phyloP scores from a whole-genome alignment of 1,140 invertebrate species.

The Kradibia gibbosae region DNA sequence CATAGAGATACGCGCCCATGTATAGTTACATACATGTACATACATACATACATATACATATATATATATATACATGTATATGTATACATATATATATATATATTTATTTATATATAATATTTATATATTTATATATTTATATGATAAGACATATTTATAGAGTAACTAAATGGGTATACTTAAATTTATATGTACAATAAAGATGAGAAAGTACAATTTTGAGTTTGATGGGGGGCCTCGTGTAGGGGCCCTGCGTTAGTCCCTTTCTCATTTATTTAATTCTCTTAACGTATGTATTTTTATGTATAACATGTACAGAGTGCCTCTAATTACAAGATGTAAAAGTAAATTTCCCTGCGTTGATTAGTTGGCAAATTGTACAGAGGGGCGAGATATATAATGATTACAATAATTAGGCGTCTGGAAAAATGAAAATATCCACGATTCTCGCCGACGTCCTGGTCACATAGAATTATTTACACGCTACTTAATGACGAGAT shows the following conservation, averaged over 20 bases:
- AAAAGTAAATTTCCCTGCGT: neutral
- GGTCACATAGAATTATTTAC: constrained; percentile 42
- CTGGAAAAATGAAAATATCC: constrained; percentile 2
- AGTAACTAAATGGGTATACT: constrained; percentile 51
- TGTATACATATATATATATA: constrained; percentile 51
- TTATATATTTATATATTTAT: constrained; percentile 39
- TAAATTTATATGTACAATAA: constrained; percentile 61
- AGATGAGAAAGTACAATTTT: constrained; percentile 32
- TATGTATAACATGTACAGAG: constrained; percentile 35
- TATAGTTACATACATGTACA: constrained; percentile 46
- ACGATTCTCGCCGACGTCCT: neutral
- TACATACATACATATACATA: constrained; percentile 2
- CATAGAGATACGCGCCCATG: constrained; percentile 47
- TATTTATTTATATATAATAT: constrained; percentile 44
- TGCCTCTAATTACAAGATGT: constrained; percentile 30
- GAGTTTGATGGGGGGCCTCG: neutral
- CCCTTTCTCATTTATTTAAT: neutral
- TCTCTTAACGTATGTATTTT: neutral
- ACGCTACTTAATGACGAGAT: neutral
- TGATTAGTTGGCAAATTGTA: constrained; percentile 29
- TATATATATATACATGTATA: constrained; percentile 9
- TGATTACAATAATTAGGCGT: constrained; percentile 8
- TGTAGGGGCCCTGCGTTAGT: neutral
- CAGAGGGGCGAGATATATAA: constrained; percentile 10
- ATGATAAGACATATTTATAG: constrained; percentile 35